These are phyloP conservation scores for Crotalus viridis DNA, from an alignment of 2,113 vertebrate genomes.

Conservation along the genomic window DNA sequence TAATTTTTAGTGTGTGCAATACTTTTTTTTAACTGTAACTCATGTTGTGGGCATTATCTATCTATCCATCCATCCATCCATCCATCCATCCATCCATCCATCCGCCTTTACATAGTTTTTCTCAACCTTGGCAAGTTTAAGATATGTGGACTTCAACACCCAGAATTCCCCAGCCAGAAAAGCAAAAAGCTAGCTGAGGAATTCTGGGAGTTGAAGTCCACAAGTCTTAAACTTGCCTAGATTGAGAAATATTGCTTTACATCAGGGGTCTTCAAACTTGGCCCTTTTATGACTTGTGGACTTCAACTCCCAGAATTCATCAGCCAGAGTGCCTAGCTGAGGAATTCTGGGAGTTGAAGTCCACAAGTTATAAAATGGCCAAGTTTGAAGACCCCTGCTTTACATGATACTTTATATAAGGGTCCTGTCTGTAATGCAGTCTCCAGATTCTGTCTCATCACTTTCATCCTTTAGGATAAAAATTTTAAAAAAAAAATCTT, in stretches of 20 bases:
- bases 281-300: neutral
- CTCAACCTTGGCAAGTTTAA: neutral
- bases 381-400: neutral
- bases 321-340: neutral
- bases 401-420: neutral
- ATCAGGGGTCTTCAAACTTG: too few species aligned
- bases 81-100: too few species aligned
- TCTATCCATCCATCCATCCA: too few species aligned
- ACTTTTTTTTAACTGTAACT: too few species aligned
- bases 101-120: too few species aligned
- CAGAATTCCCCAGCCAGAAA: too few species aligned
- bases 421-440: neutral
- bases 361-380: neutral
- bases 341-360: neutral
- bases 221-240: too few species aligned
- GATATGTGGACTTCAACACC: neutral
- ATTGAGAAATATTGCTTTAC: too few species aligned
- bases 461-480: neutral
- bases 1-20: too few species aligned
- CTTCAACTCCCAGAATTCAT: neutral
- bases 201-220: too few species aligned
- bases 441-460: neutral
- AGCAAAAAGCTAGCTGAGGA: too few species aligned
- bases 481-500: neutral
- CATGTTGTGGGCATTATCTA: too few species aligned